These are phyloP conservation scores for Eupithecia pulchellata DNA, from an alignment of 2,888 invertebrate species.

Conservation along the genomic window DNA sequence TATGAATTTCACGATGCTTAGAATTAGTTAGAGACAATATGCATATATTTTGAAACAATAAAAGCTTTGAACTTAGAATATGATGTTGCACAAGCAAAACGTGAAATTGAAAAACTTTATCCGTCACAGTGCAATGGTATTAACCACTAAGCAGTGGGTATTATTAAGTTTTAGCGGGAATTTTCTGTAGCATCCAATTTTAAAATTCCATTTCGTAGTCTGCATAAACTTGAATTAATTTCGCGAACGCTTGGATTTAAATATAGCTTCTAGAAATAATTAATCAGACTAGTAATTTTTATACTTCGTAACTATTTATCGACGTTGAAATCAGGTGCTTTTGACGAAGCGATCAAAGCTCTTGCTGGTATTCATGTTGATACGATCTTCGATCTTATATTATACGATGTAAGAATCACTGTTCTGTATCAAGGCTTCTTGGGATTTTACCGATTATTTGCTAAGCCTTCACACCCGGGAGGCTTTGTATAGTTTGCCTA, in stretches of 20 bases:
- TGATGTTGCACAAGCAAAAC: not conserved
- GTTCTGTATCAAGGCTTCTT: conserved; percentile 19
- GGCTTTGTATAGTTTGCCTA: conserved; percentile 49
- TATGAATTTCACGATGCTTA: not conserved
- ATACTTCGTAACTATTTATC: conserved; percentile 29
- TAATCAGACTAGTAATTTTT: not conserved
- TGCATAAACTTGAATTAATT: not conserved
- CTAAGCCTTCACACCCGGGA: conserved; percentile 48
- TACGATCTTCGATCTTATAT: conserved; percentile 16
- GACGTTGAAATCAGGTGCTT: conserved; percentile 38
- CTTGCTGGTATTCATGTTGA: conserved; percentile 5
- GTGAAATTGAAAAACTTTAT: conserved; percentile 1
- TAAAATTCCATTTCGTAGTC: conserved; percentile 4
- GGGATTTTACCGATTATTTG: conserved; percentile 46
- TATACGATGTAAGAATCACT: conserved; percentile 17
- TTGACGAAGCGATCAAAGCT: conserved; percentile 60
- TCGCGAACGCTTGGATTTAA: not conserved
- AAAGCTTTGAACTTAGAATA: not conserved
- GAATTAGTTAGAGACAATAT: not conserved
- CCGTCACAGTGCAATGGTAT: not conserved
- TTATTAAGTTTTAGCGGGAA: not conserved
- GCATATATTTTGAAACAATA: not conserved
- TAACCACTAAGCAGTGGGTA: not conserved
- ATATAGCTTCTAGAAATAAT: not conserved
- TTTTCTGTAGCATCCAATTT: conserved; percentile 16